Percentiles rank a stretch among this genome's conserved stretches.
phyloP scores from a whole-genome alignment of 1,140 invertebrate species.

The Megathymus violae region DNA sequence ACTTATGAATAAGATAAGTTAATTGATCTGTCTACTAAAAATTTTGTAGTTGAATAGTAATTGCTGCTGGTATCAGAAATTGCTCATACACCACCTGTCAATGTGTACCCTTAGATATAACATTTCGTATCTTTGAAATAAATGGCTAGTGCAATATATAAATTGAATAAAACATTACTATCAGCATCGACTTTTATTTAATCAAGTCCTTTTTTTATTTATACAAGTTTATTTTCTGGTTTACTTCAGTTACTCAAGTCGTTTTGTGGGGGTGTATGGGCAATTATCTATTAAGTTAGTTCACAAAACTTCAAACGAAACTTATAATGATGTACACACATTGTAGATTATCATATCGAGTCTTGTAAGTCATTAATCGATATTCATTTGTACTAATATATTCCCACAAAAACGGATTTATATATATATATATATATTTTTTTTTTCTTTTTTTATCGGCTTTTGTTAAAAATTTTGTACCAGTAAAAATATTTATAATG shows the following conservation, averaged over 20 bases:
- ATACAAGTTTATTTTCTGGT: slow-evolving; percentile 62
- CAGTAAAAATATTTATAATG: not conserved
- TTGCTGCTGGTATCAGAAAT: slow-evolving; percentile 55
- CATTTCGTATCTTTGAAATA: slow-evolving; percentile 57
- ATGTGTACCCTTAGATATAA: slow-evolving; percentile 65
- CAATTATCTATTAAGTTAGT: slow-evolving; percentile 50
- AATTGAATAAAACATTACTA: slow-evolving; percentile 71
- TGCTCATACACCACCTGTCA: slow-evolving; percentile 81
- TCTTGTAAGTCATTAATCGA: slow-evolving; percentile 34
- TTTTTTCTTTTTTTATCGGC: slow-evolving; percentile 42
- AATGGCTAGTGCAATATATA: slow-evolving; percentile 69
- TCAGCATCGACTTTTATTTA: slow-evolving; percentile 76
- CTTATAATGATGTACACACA: slow-evolving; percentile 19
- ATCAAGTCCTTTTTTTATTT: slow-evolving; percentile 70
- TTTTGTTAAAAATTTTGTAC: not conserved
- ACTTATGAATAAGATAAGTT: slow-evolving; percentile 10
- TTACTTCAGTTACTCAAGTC: slow-evolving; percentile 61
- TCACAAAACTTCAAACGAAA: slow-evolving; percentile 12
- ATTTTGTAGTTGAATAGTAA: slow-evolving; percentile 28
- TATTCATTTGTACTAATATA: slow-evolving; percentile 62
- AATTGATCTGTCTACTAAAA: slow-evolving; percentile 13
- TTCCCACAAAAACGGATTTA: slow-evolving; percentile 73
- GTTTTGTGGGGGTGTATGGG: slow-evolving; percentile 77
- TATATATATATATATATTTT: slow-evolving; percentile 43
- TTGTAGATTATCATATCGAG: slow-evolving; percentile 35